Evolutionary conservation across 2,888 invertebrate species (phyloP).

Genomic region (Agrochola lota): DNA sequence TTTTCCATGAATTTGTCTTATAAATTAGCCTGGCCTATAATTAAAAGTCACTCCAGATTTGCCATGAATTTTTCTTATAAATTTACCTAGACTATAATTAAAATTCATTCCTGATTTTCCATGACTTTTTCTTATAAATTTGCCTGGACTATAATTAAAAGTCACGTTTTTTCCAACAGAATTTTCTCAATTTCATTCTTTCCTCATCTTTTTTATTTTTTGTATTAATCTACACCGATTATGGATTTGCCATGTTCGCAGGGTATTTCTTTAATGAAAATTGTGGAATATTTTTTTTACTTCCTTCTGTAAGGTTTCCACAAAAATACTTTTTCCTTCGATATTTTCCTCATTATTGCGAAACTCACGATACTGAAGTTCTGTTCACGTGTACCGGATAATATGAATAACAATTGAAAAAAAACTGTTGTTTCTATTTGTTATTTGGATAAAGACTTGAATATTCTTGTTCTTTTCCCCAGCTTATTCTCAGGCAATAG

Average conservation of each 20-base stretch:
- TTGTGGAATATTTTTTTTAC: constrained; percentile 19
- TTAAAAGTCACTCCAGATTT: no score
- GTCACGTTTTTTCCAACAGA: not conserved
- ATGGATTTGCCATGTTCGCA: constrained; percentile 34
- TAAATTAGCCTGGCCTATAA: no score
- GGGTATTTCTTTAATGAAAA: constrained; percentile 16
- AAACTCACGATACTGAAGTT: not conserved
- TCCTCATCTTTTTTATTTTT: no score
- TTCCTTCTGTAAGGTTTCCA: constrained; percentile 6
- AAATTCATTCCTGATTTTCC: no score
- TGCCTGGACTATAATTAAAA: constrained; percentile 1
- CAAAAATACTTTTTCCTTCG: constrained; percentile 24
- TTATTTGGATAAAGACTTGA: constrained; percentile 23
- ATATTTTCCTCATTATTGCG: constrained; percentile 40
- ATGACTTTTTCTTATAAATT: no score
- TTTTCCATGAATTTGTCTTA: no score
- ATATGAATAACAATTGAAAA: not conserved
- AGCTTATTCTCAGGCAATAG: constrained; percentile 10
- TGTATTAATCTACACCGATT: constrained; percentile 15
- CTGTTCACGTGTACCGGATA: constrained; percentile 6
- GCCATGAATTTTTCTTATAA: no score
- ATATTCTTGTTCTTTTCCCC: constrained; percentile 4
- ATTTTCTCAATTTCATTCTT: not conserved
- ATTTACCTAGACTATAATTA: no score
- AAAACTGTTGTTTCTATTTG: not conserved